These are phyloP conservation scores for Oxygymnocypris stewartii DNA, from an alignment of 2,113 vertebrate species.

Conservation along the genomic window DNA sequence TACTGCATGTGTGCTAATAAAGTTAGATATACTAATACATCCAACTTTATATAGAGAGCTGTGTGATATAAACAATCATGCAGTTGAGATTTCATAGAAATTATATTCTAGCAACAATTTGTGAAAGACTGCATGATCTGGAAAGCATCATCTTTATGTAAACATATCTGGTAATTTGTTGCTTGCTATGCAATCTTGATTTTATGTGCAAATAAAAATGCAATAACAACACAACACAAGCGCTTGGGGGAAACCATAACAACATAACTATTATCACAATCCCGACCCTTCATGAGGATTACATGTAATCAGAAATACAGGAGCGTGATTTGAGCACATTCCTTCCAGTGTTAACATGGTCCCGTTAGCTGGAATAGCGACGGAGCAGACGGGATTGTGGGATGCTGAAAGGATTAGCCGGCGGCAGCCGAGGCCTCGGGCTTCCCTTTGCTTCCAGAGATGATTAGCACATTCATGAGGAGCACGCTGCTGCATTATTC, in stretches of 20 bases:
- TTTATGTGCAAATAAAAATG: not conserved
- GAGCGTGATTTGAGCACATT: constrained; percentile 11
- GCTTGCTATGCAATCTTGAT: not conserved
- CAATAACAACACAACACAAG: not conserved
- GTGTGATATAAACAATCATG: not conserved
- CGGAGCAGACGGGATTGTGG: constrained; percentile 30
- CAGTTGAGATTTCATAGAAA: not conserved
- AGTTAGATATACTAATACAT: not conserved
- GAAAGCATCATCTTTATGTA: not conserved
- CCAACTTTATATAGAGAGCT: too few relatives aligned
- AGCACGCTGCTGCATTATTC: constrained; percentile 37
- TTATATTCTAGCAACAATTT: too few relatives aligned
- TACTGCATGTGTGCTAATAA: not conserved
- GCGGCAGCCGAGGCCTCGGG: not conserved
- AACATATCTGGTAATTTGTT: not conserved
- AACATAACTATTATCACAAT: too few relatives aligned
- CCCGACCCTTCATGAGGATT: constrained; percentile 4
- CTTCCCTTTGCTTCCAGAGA: not conserved
- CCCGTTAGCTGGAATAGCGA: not conserved
- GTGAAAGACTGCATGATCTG: not conserved
- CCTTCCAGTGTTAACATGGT: constrained; percentile 11
- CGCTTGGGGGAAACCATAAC: not conserved
- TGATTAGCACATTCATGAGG: constrained; percentile 40
- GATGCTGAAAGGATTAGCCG: constrained; percentile 40
- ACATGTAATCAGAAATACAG: not conserved